phyloP scores from a whole-genome alignment of 2,113 vertebrate species.

The Zeus faber region DNA sequence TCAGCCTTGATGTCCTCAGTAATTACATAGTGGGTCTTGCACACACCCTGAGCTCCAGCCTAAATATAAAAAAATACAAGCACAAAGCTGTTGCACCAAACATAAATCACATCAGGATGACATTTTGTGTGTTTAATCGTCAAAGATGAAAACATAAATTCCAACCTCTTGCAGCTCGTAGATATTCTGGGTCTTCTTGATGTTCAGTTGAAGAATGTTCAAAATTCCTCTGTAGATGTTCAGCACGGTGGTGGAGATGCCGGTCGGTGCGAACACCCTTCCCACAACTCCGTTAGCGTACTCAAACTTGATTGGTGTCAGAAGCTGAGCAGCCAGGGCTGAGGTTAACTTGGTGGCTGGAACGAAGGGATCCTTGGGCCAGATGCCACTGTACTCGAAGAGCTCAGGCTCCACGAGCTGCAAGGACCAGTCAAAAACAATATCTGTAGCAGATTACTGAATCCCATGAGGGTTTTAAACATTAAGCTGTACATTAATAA shows the following conservation, averaged over 20 bases:
- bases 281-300: slow-evolving; percentile 73
- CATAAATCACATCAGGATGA: too few species aligned
- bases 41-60: slow-evolving; percentile 81
- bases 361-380: slow-evolving; percentile 67
- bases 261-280: slow-evolving; percentile 70
- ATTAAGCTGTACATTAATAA: neutral
- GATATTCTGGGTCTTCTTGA: slow-evolving; percentile 77
- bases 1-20: slow-evolving; percentile 71
- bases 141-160: neutral
- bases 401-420: slow-evolving; percentile 69
- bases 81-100: neutral
- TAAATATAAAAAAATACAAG: slow-evolving; percentile 37
- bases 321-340: slow-evolving; percentile 60
- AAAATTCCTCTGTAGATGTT: slow-evolving; percentile 79
- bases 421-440: slow-evolving; percentile 5
- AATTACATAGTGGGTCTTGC: slow-evolving; percentile 78
- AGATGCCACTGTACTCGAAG: slow-evolving; percentile 73
- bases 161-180: slow-evolving; percentile 82
- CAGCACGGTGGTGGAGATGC: slow-evolving; percentile 57
- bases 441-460: neutral
- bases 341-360: slow-evolving; percentile 68
- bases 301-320: slow-evolving; percentile 75
- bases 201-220: slow-evolving; percentile 74
- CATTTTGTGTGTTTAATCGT: neutral
- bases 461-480: neutral